A percentile compares a stretch with the other conserved stretches of the same genome.
Conservation (phyloP, 64 coral and sea anemone species). For the Dendrophyllia cribrosa region DNA sequence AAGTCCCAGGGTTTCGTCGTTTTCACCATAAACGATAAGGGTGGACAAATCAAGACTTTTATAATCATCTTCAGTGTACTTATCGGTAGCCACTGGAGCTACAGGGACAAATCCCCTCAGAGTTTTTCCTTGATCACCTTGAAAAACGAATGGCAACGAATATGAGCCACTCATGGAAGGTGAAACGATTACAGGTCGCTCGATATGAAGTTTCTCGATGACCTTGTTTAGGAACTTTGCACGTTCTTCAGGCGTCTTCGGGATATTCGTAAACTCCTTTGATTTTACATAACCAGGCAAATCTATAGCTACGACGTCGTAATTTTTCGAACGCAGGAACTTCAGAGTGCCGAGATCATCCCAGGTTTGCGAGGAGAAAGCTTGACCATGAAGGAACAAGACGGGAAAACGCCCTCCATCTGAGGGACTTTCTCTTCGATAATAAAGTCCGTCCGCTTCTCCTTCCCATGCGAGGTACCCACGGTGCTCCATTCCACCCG, state of each 20-base stretch:
- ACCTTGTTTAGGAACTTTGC: slow-evolving; percentile 68
- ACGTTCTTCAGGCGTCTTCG: slow-evolving; percentile 40
- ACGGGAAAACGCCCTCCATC: slow-evolving; percentile 34
- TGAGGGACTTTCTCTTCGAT: not conserved
- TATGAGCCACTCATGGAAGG: slow-evolving; percentile 91
- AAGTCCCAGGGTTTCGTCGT: slow-evolving; percentile 50
- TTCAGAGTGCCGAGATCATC: slow-evolving; percentile 77
- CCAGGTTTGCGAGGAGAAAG: slow-evolving; percentile 87
- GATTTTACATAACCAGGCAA: slow-evolving; percentile 88
- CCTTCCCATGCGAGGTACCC: slow-evolving; percentile 22
- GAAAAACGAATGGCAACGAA: slow-evolving; percentile 78
- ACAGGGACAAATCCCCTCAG: slow-evolving; percentile 80
- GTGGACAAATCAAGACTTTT: slow-evolving; percentile 52
- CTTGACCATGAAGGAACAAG: slow-evolving; percentile 83
- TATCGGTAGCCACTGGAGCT: slow-evolving; percentile 74
- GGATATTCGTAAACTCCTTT: slow-evolving; percentile 5
- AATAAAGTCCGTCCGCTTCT: slow-evolving; percentile 1
- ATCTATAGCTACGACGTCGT: slow-evolving; percentile 83
- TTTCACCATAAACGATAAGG: slow-evolving; percentile 72
- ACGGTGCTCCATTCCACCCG: slow-evolving; percentile 16
- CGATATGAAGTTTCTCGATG: slow-evolving; percentile 41
- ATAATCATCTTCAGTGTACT: slow-evolving; percentile 57
- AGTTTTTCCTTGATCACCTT: slow-evolving; percentile 23
- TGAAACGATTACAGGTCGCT: slow-evolving; percentile 62
- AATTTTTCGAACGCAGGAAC: slow-evolving; percentile 65